A percentile compares a stretch with the other conserved stretches of the same genome.
These are phyloP conservation scores for Sphecodes monilicornis DNA, from an alignment of 2,888 invertebrate genomes.

Conservation along the genomic window DNA sequence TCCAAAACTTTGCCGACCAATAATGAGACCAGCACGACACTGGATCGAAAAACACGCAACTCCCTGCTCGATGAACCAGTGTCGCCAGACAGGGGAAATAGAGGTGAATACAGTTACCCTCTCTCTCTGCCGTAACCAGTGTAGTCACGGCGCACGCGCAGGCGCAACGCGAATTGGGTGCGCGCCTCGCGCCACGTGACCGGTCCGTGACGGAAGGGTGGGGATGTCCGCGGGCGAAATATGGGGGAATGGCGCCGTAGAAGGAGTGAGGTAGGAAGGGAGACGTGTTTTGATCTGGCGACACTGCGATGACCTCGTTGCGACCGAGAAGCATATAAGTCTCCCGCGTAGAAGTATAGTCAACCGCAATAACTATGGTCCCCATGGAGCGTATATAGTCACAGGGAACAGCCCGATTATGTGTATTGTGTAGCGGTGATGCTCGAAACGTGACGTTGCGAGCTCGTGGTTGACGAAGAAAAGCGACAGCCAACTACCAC, in stretches of 20 bases:
- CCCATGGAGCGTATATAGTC: slow-evolving; percentile 2
- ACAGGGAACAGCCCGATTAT: slow-evolving; percentile 9
- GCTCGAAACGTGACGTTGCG: slow-evolving; percentile 30
- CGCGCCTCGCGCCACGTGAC: too few relatives aligned
- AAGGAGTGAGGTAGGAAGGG: too few relatives aligned
- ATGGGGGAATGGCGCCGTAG: too few relatives aligned
- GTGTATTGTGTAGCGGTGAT: slow-evolving; percentile 15
- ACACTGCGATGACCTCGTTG: slow-evolving; percentile 38
- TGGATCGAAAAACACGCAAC: slow-evolving; percentile 50
- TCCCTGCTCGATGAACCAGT: slow-evolving; percentile 55
- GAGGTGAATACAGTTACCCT: too few relatives aligned
- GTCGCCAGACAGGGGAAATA: too few relatives aligned
- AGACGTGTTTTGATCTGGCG: too few relatives aligned
- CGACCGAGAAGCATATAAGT: slow-evolving; percentile 36
- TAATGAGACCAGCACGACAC: slow-evolving; percentile 21
- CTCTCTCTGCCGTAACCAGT: too few relatives aligned
- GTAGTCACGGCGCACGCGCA: too few relatives aligned
- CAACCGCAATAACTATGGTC: background rate
- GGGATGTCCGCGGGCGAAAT: too few relatives aligned
- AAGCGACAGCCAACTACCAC: slow-evolving; percentile 71
- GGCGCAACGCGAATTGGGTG: too few relatives aligned
- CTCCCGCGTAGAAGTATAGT: slow-evolving; percentile 5
- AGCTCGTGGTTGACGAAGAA: slow-evolving; percentile 51
- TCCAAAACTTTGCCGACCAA: slow-evolving; percentile 9
- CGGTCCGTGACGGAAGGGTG: too few relatives aligned